Evolutionary conservation across 2,888 invertebrate species (phyloP), one percentile per base, ranked within the genome.

Genomic region (Acrobasis repandana): DNA sequence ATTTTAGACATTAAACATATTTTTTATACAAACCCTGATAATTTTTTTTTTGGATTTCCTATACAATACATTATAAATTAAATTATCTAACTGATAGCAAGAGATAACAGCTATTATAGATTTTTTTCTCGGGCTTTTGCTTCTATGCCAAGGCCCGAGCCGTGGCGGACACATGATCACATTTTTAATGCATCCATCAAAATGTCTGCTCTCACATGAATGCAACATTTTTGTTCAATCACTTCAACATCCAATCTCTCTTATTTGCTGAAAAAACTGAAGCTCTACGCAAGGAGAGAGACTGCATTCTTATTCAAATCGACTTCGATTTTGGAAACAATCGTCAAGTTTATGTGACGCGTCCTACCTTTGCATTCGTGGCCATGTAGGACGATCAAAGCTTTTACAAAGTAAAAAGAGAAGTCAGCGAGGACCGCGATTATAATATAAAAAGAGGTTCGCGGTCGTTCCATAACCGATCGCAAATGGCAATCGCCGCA

Each of bases 401-500:
- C 76, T 81, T 83, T 79, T 76, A 79, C 74, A 74, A 66, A 67
- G 75, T 74, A 84, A 87, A 88, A 88, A 89, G 86, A 82, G 75
- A 75, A 85, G 79, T 77, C 79, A 82, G 78, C 81, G 78, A 79
- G 79, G 83, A 83, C 86, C 78, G 79, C 86, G 90, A 90, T 90
- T 90, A 90, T 90, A 90, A 86, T 88, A 82, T 86, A 90, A 90
- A 92, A 92, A 90, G 86, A 88, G 85, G 83, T 88, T 83, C 84
- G 86, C 83, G 83, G 81, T 80, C 90, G 89, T 89, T 88, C 90
- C 90, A 90, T 90, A 91, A 91, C 87, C 84, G 90, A 88, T 91
- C 90, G 91, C 90, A 92, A 92, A 92, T 91, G 88, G 88, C 87
- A 83, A 87, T 81, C 79, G 90, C 91, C 90, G 86, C 85, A 79